Percentiles rank a stretch among this genome's conserved stretches.
Conservation (phyloP, 2,113 vertebrate genomes). For the Odontophorus gujanensis region DNA sequence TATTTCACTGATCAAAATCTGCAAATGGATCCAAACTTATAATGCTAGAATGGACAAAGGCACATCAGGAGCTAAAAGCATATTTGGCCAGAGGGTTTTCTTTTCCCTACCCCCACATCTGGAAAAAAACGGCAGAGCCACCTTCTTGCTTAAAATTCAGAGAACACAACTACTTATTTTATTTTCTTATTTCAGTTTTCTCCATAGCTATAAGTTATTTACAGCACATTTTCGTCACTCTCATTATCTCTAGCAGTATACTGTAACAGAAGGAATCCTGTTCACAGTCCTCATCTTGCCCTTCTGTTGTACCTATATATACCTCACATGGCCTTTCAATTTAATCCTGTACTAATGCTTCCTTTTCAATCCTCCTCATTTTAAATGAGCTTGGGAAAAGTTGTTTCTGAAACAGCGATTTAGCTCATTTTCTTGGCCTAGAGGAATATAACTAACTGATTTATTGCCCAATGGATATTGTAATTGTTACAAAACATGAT, state of each 20-base stretch:
- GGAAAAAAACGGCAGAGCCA: background rate
- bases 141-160: slow-evolving; percentile 24
- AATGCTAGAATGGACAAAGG: background rate
- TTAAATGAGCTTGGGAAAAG: slow-evolving; percentile 33
- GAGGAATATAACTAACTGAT: slow-evolving; percentile 43
- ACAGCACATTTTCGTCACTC: background rate
- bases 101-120: background rate
- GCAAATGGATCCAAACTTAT: background rate
- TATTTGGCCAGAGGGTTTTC: background rate
- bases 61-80: background rate
- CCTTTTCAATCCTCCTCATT: background rate
- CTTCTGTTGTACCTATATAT: background rate
- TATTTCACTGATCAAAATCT: background rate
- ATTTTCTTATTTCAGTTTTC: slow-evolving; percentile 26
- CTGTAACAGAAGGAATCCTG: background rate
- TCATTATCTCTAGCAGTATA: background rate
- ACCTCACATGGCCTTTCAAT: background rate
- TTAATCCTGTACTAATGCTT: background rate
- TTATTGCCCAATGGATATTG: slow-evolving; percentile 54
- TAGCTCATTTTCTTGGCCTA: slow-evolving; percentile 52
- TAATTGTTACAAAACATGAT: slow-evolving; percentile 63
- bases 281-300: background rate
- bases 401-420: slow-evolving; percentile 38
- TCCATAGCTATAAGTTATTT: slow-evolving; percentile 16
- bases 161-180: background rate